A percentile compares a stretch with the other conserved stretches of the same genome.
phyloP scores from a whole-genome alignment of 2,797 vertebrate species.

The Sebastes cheni region DNA sequence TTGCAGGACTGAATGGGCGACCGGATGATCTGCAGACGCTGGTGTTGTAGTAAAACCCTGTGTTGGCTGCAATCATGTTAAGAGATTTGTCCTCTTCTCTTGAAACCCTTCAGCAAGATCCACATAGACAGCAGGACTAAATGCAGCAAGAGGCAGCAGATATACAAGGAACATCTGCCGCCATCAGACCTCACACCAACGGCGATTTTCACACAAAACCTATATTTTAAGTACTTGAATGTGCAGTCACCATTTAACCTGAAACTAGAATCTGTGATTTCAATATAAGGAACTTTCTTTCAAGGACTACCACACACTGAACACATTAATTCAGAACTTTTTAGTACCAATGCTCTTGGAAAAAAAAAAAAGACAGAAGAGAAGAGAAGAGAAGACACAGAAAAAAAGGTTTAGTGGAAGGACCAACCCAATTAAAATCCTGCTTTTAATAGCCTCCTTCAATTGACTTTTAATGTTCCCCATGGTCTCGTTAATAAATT shows the following conservation, averaged over 20 bases:
- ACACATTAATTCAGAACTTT: conserved; percentile 69
- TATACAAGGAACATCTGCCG: background rate
- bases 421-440: conserved; percentile 81
- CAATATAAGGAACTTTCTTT: conserved; percentile 51
- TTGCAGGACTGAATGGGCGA: conserved; percentile 27
- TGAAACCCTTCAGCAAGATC: conserved; percentile 30
- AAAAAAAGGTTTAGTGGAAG: conserved; percentile 65
- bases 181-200: conserved; percentile 26
- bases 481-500: conserved; percentile 81
- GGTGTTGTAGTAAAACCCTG: conserved; percentile 35
- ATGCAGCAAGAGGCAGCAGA: conserved; percentile 6
- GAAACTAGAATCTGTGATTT: conserved; percentile 26
- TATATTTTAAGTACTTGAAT: background rate
- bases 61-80: conserved; percentile 44
- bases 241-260: conserved; percentile 6
- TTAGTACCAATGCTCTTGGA: conserved; percentile 61
- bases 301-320: conserved; percentile 69
- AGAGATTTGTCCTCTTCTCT: conserved; percentile 28
- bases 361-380: conserved; percentile 37
- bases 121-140: conserved; percentile 28
- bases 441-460: conserved; percentile 84
- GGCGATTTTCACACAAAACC: conserved; percentile 8
- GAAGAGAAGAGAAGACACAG: background rate
- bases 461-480: conserved; percentile 84
- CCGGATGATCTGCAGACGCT: conserved; percentile 36